Evolutionary conservation across 2,888 invertebrate species (phyloP).

Genomic region (Brachyptera risi): DNA sequence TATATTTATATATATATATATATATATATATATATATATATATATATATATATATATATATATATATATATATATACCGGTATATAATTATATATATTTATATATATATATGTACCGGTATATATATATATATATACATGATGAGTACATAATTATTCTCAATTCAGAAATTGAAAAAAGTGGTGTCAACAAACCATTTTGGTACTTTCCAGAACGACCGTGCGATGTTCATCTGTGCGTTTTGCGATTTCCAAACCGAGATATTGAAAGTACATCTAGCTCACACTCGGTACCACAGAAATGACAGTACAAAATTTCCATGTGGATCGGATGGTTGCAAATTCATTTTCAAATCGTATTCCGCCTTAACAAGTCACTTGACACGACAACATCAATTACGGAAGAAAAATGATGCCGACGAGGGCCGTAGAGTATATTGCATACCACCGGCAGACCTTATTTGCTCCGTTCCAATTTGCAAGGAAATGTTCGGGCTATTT

Average conservation of each 20-base stretch:
- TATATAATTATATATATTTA: too few species aligned
- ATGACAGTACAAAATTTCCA: neutral
- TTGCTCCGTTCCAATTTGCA: conserved; percentile 1
- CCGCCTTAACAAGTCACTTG: conserved; percentile 31
- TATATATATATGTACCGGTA: too few species aligned
- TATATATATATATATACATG: too few species aligned
- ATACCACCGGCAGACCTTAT: neutral
- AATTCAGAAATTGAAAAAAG: too few species aligned
- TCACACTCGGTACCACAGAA: neutral
- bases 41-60: too few species aligned
- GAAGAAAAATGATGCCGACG: too few species aligned
- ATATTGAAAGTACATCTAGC: neutral
- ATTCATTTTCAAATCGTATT: conserved; percentile 15
- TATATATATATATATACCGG: too few species aligned
- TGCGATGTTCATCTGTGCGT: conserved; percentile 5
- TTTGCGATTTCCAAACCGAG: conserved; percentile 3
- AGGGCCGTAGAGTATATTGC: neutral
- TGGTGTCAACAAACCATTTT: too few species aligned
- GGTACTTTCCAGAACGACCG: too few species aligned
- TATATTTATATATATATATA: too few species aligned
- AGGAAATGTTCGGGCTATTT: neutral
- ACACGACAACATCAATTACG: conserved; percentile 24
- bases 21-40: too few species aligned
- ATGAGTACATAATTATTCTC: too few species aligned
- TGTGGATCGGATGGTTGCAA: conserved; percentile 20